These are phyloP conservation scores for Beris chalybata DNA, from an alignment of 2,888 invertebrate species.

Conservation along the genomic window DNA sequence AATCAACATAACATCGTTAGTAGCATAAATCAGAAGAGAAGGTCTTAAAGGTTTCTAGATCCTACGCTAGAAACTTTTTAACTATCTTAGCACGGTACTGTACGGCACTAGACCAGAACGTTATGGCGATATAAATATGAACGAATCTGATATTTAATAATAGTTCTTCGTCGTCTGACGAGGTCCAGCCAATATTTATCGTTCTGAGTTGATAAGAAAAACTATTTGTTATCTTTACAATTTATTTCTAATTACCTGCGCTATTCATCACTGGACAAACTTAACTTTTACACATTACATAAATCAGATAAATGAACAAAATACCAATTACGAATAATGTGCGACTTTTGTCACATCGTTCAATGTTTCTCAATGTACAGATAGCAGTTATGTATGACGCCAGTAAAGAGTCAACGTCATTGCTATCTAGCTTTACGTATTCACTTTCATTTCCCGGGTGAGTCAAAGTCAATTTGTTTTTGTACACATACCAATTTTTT, in stretches of 20 bases:
- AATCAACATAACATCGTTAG: no score
- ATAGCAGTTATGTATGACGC: constrained; percentile 20
- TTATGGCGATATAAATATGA: neutral
- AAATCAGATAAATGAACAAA: neutral
- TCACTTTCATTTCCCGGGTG: constrained; percentile 26
- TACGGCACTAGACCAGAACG: constrained; percentile 24
- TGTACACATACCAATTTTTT: no score
- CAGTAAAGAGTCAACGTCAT: constrained; percentile 6
- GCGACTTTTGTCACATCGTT: constrained; percentile 28
- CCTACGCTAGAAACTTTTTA: no score
- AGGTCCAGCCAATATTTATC: constrained; percentile 19
- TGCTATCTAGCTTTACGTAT: constrained; percentile 5
- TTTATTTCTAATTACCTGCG: no score
- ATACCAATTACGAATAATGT: constrained; percentile 29
- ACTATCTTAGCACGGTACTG: constrained; percentile 4
- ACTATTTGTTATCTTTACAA: constrained; percentile 1
- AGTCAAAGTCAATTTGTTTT: no score
- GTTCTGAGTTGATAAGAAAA: constrained; percentile 20
- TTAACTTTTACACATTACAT: no score
- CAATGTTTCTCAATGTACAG: constrained; percentile 8
- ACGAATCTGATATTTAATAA: no score
- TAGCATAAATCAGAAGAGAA: no score
- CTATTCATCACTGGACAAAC: no score
- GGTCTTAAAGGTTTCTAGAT: no score
- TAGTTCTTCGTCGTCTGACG: constrained; percentile 4